Percentiles rank a stretch among this genome's conserved stretches.
phyloP scores from a whole-genome alignment of 37 sponge, comb jelly and placozoan species.

The Tethya wilhelma region DNA sequence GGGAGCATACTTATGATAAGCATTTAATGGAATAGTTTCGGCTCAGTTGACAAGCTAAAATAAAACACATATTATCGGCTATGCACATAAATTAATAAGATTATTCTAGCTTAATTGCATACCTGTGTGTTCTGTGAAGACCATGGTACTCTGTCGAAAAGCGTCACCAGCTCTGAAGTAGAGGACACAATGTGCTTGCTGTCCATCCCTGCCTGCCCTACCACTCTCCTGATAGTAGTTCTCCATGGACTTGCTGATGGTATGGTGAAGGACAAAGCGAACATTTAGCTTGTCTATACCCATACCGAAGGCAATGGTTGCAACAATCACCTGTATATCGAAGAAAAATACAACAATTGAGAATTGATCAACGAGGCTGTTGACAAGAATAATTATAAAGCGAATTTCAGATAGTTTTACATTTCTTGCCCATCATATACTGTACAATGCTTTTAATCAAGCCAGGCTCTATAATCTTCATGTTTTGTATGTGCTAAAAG shows the following conservation, averaged over 20 bases:
- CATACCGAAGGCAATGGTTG: constrained; percentile 90
- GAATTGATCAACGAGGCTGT: neutral
- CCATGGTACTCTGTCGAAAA: constrained; percentile 81
- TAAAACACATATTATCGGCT: too few species aligned
- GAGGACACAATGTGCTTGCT: constrained; percentile 84
- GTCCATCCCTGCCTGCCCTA: constrained; percentile 94
- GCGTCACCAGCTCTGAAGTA: constrained; percentile 63
- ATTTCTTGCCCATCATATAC: too few species aligned
- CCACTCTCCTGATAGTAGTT: constrained; percentile 99
- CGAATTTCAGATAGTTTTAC: neutral
- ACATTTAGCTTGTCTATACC: constrained; percentile 94
- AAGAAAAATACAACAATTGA: neutral
- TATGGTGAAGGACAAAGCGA: constrained; percentile 94
- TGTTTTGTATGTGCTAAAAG: too few species aligned
- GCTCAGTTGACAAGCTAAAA: too few species aligned
- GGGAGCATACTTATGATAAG: too few species aligned
- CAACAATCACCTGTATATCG: constrained; percentile 25
- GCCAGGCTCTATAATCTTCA: too few species aligned
- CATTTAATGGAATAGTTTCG: too few species aligned
- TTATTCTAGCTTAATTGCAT: too few species aligned
- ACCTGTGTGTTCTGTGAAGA: constrained; percentile 78
- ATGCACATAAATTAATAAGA: too few species aligned
- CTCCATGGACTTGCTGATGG: constrained; percentile 93
- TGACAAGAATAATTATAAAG: neutral
- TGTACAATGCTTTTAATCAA: too few species aligned